Evolutionary conservation across 2,797 vertebrate species (phyloP), one percentile per base, ranked within the genome.

Genomic region (Nyctalus aviator): DNA sequence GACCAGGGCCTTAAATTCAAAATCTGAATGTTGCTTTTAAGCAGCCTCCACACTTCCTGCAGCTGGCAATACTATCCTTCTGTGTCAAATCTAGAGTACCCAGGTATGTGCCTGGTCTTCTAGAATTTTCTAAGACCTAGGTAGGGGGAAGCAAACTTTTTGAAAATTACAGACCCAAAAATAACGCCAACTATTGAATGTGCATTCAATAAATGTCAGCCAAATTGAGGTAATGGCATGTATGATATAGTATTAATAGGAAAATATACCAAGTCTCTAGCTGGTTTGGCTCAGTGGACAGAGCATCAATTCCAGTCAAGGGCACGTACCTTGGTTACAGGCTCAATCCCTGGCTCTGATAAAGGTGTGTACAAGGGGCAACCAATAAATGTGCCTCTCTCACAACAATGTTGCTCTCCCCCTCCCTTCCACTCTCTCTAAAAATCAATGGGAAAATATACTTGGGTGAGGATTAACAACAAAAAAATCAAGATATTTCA

Each of bases 201-300:
- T 46, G 2, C 46, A 79, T 57, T 46, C 48, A 90, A 50, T 83
- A 94, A 93, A 66, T 82, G 79, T 91, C 75, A 94, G 48, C 48
- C 79, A 95, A 86, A 84, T 0, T 75, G 57, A 95, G 55, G 82
- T 30, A 93, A 93, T n/a, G 5, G 13, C 15, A 90, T 72, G 3
- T 69, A 23, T 84, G n/a, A 87, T n/a, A 41, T 41, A 41, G 68
- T 77, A 90, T 21, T 90, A 88, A 76, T 20, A 93, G 50, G 41
- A 73, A 96, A 84, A 82, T 20, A 8, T 46, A 88, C 79, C 41
- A 88, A 37, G 41, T 27, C 13, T 62, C 27, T 62, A 62, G 59
- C 59, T 30, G 27, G 59, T 62, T 30, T 62, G 59, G 59, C 59
- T 62, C 27, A 62, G 59, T 30, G 59, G 59, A 62, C 14, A 62